Evolutionary conservation across 2,888 invertebrate genomes (phyloP).

Genomic region (Tetragnatha montana): DNA sequence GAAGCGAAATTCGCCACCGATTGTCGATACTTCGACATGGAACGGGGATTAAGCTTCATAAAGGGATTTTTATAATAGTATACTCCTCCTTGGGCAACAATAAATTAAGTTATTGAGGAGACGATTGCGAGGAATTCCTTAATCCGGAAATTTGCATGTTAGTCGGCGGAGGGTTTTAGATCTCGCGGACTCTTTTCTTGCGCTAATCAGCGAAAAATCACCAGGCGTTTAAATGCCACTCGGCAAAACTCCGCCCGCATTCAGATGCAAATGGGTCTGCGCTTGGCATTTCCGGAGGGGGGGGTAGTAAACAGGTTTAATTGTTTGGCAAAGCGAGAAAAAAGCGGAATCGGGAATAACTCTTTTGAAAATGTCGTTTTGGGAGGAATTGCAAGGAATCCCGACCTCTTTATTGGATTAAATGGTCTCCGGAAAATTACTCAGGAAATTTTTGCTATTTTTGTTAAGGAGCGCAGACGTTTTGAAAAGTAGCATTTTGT

Average conservation of each 20-base stretch:
- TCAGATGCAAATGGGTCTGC: slow-evolving; percentile 44
- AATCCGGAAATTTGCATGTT: slow-evolving; percentile 47
- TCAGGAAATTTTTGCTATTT: not conserved
- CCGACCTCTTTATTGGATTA: slow-evolving; percentile 13
- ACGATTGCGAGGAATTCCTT: not conserved
- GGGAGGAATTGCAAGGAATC: slow-evolving; percentile 5
- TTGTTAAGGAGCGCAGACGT: too few relatives aligned
- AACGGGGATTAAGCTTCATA: slow-evolving; percentile 21
- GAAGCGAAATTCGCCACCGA: not conserved
- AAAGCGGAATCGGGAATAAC: not conserved
- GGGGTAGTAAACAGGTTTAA: slow-evolving; percentile 42
- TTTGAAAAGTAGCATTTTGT: not conserved
- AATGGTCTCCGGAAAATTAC: slow-evolving; percentile 7
- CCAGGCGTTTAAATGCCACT: slow-evolving; percentile 24
- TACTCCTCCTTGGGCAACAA: not conserved
- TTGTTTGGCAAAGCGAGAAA: slow-evolving; percentile 14
- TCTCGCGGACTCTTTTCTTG: not conserved
- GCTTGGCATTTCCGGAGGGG: slow-evolving; percentile 2
- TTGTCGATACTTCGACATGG: not conserved
- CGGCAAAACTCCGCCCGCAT: not conserved
- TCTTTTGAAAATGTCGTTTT: not conserved
- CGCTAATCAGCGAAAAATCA: not conserved
- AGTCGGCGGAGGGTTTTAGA: slow-evolving; percentile 4
- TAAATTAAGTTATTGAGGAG: slow-evolving; percentile 53
- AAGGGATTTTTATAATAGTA: not conserved